Evolutionary conservation across 2,113 vertebrate genomes (phyloP).

Genomic region (Tyrannus savana): DNA sequence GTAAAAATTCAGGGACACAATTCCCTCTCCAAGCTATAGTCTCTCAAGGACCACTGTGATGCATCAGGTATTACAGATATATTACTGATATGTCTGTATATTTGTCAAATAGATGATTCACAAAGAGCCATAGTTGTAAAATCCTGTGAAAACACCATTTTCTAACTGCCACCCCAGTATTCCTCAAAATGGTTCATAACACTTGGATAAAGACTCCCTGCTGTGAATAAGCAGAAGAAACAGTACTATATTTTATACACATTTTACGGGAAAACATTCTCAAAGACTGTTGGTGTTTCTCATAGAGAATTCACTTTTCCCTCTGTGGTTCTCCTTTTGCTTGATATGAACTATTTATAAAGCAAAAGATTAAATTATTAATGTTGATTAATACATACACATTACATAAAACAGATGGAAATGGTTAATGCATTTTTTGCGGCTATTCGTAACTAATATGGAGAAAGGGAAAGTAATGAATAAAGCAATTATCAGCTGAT

Average conservation of each 20-base stretch:
- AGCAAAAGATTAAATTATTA: not conserved
- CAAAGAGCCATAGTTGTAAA: not conserved
- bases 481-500: not conserved
- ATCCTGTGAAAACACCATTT: not conserved
- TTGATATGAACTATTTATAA: not conserved
- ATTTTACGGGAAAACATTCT: not conserved
- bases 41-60: not conserved
- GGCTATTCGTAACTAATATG: not conserved
- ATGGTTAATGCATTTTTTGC: not conserved
- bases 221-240: not conserved
- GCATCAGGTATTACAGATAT: not conserved
- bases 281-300: not conserved
- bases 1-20: not conserved
- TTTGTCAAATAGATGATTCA: not conserved
- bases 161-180: not conserved
- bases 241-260: fast-evolving
- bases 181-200: not conserved
- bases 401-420: not conserved
- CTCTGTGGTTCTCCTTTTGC: not conserved
- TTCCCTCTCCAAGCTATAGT: not conserved
- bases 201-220: not conserved
- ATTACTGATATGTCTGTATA: not conserved
- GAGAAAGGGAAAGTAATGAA: not conserved
- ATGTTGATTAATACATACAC: not conserved
- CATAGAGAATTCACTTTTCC: not conserved